A percentile compares a stretch with the other conserved stretches of the same genome.
These are phyloP conservation scores for Ceyx margarethae DNA, from an alignment of 2,113 vertebrate genomes.

Conservation along the genomic window DNA sequence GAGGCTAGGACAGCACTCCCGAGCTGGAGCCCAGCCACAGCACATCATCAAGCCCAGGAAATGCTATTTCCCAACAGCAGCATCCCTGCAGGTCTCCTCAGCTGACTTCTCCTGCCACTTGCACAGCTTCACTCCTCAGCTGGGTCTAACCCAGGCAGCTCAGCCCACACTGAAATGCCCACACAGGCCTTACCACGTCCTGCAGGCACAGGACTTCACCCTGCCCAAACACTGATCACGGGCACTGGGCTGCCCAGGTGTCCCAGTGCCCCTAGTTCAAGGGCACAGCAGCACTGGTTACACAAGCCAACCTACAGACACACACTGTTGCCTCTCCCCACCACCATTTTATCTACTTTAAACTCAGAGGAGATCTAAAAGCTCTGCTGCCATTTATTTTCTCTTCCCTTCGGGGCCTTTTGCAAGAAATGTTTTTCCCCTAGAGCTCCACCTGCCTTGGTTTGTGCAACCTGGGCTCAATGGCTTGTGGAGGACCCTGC, in stretches of 20 bases:
- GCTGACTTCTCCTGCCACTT: not conserved
- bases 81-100: not conserved
- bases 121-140: not conserved
- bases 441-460: not conserved
- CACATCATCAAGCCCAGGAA: not conserved
- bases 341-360: not conserved
- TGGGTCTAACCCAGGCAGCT: not conserved
- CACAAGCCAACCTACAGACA: not conserved
- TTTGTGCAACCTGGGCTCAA: not conserved
- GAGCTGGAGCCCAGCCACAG: not conserved
- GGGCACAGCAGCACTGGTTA: fast-evolving
- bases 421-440: not conserved
- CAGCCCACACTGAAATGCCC: not conserved
- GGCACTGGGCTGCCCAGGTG: fast-evolving
- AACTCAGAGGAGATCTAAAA: not conserved
- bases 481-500: not conserved
- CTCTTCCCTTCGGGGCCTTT: not conserved
- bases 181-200: not conserved
- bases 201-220: not conserved
- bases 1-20: fast-evolving
- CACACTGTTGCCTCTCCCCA: not conserved
- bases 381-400: not conserved
- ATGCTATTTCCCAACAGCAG: not conserved
- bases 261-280: fast-evolving
- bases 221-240: not conserved